A percentile compares a stretch with the other conserved stretches of the same genome.
Conservation (phyloP, 2,888 invertebrate genomes). For the Euplagia quadripunctaria region DNA sequence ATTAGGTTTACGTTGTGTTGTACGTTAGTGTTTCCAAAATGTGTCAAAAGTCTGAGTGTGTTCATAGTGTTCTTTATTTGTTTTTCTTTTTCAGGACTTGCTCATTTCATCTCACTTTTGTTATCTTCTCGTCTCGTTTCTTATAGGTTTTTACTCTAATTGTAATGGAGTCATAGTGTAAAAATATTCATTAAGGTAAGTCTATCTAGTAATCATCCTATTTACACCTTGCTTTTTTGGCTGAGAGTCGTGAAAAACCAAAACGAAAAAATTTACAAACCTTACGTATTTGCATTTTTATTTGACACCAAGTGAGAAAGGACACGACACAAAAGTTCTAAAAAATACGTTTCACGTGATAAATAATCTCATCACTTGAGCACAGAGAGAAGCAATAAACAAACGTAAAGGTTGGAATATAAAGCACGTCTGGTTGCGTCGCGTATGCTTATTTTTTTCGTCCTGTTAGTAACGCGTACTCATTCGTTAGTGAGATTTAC, state of each 20-base stretch:
- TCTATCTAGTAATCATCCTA: neutral
- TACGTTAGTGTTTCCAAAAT: no score
- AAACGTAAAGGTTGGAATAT: constrained; percentile 14
- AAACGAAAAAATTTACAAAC: neutral
- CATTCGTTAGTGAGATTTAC: constrained; percentile 24
- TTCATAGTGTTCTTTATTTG: no score
- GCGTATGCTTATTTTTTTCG: constrained; percentile 25
- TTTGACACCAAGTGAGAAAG: neutral
- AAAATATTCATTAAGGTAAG: neutral
- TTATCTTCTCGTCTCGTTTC: no score
- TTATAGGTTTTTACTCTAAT: neutral
- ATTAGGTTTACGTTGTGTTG: neutral
- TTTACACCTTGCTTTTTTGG: neutral
- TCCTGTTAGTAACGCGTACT: constrained; percentile 18
- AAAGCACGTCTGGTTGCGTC: constrained; percentile 23
- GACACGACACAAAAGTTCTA: neutral
- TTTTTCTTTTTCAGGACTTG: no score
- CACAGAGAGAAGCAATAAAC: neutral
- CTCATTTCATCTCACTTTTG: no score
- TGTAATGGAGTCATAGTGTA: neutral
- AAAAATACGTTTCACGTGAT: neutral
- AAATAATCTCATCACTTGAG: neutral
- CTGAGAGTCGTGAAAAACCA: neutral
- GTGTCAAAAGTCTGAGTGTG: no score
- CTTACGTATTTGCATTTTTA: neutral